Evolutionary conservation across 2,113 vertebrate genomes (phyloP).

Genomic region (Morone chrysops): DNA sequence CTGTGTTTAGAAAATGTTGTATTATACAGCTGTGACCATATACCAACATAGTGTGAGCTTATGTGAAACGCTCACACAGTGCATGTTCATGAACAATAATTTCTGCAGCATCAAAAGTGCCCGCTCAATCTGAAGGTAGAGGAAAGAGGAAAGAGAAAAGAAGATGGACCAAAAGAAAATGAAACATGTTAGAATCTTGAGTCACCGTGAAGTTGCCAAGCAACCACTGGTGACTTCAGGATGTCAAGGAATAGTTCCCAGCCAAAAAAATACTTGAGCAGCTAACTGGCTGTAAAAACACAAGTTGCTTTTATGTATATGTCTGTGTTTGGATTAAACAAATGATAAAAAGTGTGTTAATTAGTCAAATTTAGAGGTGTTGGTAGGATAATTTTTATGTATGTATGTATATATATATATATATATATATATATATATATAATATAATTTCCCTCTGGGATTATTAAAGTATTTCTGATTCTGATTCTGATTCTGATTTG

Average conservation of each 20-base stretch:
- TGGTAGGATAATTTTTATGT: not conserved
- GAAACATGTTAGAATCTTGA: no score
- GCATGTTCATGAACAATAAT: not conserved
- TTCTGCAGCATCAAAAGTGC: not conserved
- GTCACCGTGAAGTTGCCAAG: not conserved
- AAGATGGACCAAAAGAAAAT: not conserved
- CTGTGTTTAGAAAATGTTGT: not conserved
- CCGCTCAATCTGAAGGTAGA: not conserved
- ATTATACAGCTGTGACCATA: not conserved
- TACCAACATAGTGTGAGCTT: not conserved
- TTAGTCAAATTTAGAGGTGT: not conserved
- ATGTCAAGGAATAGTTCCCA: not conserved
- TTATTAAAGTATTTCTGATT: no score
- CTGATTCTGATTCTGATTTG: no score
- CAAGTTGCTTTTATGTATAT: not conserved
- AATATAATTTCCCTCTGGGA: no score
- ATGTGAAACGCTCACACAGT: not conserved
- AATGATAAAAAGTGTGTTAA: not conserved
- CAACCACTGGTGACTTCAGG: not conserved
- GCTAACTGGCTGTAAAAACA: not conserved
- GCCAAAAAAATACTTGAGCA: not conserved
- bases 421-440: no score
- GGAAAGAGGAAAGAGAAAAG: not conserved
- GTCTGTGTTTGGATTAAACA: not conserved
- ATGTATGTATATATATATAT: no score